Conservation (phyloP, 2,113 vertebrate species). For the Cyanoramphus novaezelandiae region DNA sequence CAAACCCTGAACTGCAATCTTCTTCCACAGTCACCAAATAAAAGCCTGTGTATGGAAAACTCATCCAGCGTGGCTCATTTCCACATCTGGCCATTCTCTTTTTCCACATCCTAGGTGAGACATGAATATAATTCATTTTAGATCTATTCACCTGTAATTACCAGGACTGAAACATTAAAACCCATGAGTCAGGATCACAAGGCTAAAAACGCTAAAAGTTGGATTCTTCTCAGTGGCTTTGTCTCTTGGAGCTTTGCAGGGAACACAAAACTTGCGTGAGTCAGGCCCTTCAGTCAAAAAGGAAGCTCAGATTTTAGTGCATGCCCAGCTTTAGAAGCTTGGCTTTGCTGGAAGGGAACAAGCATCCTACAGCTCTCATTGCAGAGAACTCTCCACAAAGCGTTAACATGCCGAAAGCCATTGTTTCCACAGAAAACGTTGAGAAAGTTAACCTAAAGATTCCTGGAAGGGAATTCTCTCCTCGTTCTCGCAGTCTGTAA, state of each 20-base stretch:
- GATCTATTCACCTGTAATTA: not conserved
- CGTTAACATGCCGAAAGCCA: not conserved
- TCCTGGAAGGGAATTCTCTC: slow-evolving; percentile 2
- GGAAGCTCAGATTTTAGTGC: not conserved
- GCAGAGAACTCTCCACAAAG: not conserved
- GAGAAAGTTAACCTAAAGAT: not conserved
- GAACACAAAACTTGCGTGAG: not conserved
- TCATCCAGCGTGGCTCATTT: not conserved
- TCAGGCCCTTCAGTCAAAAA: not conserved
- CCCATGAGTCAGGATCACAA: not conserved
- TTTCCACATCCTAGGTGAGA: not conserved
- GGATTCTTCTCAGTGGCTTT: not conserved
- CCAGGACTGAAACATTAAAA: not conserved
- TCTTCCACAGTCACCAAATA: not conserved
- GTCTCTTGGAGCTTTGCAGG: not conserved
- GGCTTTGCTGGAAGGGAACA: not conserved
- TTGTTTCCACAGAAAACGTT: not conserved
- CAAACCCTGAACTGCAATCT: not conserved
- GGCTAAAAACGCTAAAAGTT: not conserved
- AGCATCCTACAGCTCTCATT: fast-evolving
- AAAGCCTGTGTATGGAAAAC: not conserved
- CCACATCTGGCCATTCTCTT: not conserved
- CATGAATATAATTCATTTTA: not conserved
- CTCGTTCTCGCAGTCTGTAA: not conserved
- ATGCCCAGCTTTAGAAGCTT: not conserved